Percentiles rank a stretch among this genome's conserved stretches.
Conservation (phyloP, 2,797 vertebrate species). For the Acropternis orthonyx region DNA sequence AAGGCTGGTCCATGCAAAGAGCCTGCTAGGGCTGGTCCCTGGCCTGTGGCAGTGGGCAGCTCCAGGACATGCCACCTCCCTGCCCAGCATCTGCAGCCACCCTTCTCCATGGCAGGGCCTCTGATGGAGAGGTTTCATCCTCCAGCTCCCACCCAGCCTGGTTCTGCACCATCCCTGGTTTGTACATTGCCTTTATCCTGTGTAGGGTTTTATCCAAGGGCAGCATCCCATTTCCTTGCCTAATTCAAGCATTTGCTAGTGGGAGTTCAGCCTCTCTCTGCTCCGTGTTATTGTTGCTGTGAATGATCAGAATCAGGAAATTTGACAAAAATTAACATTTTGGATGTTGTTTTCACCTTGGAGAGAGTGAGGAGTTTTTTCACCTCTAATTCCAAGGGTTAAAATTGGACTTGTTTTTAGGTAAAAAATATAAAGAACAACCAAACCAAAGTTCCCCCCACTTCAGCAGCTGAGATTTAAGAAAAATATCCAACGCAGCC, state of each 20-base stretch:
- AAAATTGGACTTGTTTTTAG: not conserved
- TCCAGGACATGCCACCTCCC: not conserved
- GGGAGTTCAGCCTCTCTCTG: not conserved
- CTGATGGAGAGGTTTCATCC: not conserved
- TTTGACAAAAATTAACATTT: not conserved
- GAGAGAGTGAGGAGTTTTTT: fast-evolving
- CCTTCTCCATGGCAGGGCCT: not conserved
- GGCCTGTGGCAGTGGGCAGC: not conserved
- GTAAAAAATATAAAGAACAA: not conserved
- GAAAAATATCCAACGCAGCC: not conserved
- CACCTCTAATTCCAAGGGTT: not conserved
- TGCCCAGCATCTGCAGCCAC: not conserved
- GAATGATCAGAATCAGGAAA: not conserved
- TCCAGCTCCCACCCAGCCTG: not conserved
- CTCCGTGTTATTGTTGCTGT: fast-evolving
- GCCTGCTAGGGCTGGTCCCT: not conserved
- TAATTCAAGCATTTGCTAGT: not conserved
- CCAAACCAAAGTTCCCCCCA: not conserved
- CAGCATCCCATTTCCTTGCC: not conserved
- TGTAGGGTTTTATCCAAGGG: not conserved
- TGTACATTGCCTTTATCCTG: fast-evolving
- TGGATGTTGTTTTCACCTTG: not conserved
- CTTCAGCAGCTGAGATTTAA: not conserved
- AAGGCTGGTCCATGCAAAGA: slow-evolving; percentile 15
- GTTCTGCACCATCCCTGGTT: not conserved